Base-by-base conservation (phyloP, 2,888 invertebrate species). In the Germaria angustata region DNA sequence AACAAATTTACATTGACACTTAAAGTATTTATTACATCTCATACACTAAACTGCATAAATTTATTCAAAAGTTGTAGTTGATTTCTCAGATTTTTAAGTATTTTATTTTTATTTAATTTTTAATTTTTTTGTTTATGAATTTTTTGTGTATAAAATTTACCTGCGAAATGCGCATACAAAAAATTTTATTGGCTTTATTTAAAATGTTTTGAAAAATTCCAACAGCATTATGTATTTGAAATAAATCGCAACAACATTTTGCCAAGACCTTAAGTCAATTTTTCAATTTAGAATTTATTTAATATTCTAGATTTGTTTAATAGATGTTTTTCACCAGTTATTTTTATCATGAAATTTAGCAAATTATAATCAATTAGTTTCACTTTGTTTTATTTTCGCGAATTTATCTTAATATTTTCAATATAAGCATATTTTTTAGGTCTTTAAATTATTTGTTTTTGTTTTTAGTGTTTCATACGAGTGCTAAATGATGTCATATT, bases 361-460 rank as follows among this genome's bases (percentile, higher is more conserved):
- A 66, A 72, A 81, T 81, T 81, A 76, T 28, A 76, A 66, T 72
- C 77, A 77, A 80, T 80, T 80, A 80, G 63, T 53, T 55, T 53
- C 63, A 61, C 32, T 46, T 63, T 77, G 34, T 6, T 57, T 22
- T 55, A 36, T 66, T 55, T 22, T 3, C 57, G 49, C 22, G 3
- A 28, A 3, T 32, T 55, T 13, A 11, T 77, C 22, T 61, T 15
- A 41, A 76, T 59, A 24, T 32, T 7, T 11, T 17, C 9, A 6
- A 36, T 24, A 20, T 24, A 24, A 4, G n/a, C 1, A n/a, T 49
- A 8, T 49, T 49, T 24, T 51, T 24, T 2, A 7, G 7, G 1
- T 24, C n/a, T n/a, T 20, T 46, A 6, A 20, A 2, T 22, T 36
- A 8, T n/a, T n/a, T n/a, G 34, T 65, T 65, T 34, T 2, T 13